These are phyloP conservation scores for Stegana nigrithorax DNA, from an alignment of 2,888 invertebrate genomes.

Conservation along the genomic window DNA sequence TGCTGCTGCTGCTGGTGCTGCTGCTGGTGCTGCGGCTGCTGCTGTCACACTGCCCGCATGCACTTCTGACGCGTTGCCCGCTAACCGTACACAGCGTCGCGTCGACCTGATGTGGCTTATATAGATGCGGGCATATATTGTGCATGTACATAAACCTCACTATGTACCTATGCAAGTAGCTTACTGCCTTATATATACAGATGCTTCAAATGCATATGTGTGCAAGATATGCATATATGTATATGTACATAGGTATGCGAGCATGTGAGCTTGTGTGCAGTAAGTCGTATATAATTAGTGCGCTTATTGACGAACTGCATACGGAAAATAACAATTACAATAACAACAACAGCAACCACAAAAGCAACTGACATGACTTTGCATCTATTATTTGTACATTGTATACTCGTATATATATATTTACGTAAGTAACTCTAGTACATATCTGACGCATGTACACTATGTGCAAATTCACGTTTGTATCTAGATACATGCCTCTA, in stretches of 20 bases:
- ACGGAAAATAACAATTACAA: constrained; percentile 25
- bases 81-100: too few relatives aligned
- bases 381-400: not conserved
- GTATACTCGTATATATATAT: not conserved
- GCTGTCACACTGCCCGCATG: not conserved
- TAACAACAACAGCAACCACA: constrained; percentile 4
- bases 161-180: too few relatives aligned
- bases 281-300: constrained; percentile 53
- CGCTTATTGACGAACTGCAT: constrained; percentile 49
- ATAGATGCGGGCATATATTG: too few relatives aligned
- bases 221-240: too few relatives aligned
- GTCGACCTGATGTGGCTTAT: too few relatives aligned
- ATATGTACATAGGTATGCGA: not conserved
- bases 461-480: not conserved
- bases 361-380: not conserved
- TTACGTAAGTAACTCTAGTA: constrained; percentile 2
- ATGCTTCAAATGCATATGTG: too few relatives aligned
- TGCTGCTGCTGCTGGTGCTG: not conserved
- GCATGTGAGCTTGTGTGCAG: constrained; percentile 20
- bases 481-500: too few relatives aligned
- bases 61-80: not conserved
- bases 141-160: too few relatives aligned
- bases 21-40: not conserved
- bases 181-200: too few relatives aligned
- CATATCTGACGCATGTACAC: not conserved